Evolutionary conservation across 2,113 vertebrate genomes (phyloP), one percentile per base, ranked within the genome.

Genomic region (Otus sunia): DNA sequence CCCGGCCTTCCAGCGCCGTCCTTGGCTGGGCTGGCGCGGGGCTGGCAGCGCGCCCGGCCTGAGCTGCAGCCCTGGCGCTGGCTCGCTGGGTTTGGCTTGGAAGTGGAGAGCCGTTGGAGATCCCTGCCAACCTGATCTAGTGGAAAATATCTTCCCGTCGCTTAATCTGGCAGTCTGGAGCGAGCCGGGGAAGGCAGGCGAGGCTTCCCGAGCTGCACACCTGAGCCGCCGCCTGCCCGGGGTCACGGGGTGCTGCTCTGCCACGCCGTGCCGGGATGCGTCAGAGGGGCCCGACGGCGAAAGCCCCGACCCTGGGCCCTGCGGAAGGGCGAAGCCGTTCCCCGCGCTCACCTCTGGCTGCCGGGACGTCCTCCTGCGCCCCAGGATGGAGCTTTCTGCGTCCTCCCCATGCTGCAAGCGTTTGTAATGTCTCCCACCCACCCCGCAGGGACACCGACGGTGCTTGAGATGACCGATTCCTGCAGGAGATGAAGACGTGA

Each of bases 181-280:
- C 2, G 2, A 39, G 39, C 34, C 30, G 17, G 90, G 55, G 6
- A 5, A 12, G 66, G 78, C 23, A 13, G 49, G 58, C 29, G 5
- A 6, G 68, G 5, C 29, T 34, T 37, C 32, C 67, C 32, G 2
- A 0, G 0, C 19, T 2, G 25, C 37, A 7, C 15, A 3, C 27
- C 75, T 3, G 62, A 20, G 73, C 8, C 68, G 59, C 5, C 3
- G 30, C 63, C 16, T 1, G 6, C 0, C 7, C 22, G 0, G 2
- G 23, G 20, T 25, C 0, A 0, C 5, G 6, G 64, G 62, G 29
- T 10, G n/a, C 14, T 77, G 45, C 85, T 15, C 16, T 2, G 0
- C 1, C 3, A 2, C 0, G 1, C 53, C 1, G 0, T 30, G 0
- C 60, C 10, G 47, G 19, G 7, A 8, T 39, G 64, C 7, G 67